phyloP scores from a whole-genome alignment of 2,797 vertebrate species.

The Triplophysa yarkandensis region DNA sequence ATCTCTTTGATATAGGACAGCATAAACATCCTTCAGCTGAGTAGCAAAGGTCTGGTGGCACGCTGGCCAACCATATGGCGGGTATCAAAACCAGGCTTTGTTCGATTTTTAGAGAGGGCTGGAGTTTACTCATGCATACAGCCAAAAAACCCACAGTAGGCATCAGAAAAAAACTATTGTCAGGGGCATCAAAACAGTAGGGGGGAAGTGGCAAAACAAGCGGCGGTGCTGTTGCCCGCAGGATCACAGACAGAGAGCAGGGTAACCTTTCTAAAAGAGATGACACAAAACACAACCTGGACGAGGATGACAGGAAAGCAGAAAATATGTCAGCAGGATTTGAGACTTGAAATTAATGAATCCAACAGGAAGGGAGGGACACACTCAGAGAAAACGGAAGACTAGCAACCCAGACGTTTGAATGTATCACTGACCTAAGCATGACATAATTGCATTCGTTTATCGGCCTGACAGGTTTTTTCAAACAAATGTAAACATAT shows the following conservation, averaged over 20 bases:
- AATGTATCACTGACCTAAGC: slow-evolving; percentile 3
- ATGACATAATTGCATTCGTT: slow-evolving; percentile 26
- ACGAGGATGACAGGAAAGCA: slow-evolving; percentile 20
- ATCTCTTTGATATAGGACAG: slow-evolving; percentile 62
- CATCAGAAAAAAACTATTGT: slow-evolving; percentile 10
- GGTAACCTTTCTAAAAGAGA: slow-evolving; percentile 35
- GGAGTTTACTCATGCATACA: slow-evolving; percentile 36
- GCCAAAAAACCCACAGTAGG: slow-evolving; percentile 31
- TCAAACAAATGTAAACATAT: slow-evolving; percentile 33
- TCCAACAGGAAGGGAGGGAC: slow-evolving; percentile 41
- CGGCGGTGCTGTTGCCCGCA: slow-evolving; percentile 15
- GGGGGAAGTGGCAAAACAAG: background rate
- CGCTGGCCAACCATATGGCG: slow-evolving; percentile 59
- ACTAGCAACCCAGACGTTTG: background rate
- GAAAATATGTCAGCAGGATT: slow-evolving; percentile 34
- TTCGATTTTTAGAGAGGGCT: slow-evolving; percentile 34
- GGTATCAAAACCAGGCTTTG: slow-evolving; percentile 40
- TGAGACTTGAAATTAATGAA: slow-evolving; percentile 44
- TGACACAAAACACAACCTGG: slow-evolving; percentile 42
- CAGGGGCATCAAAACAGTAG: background rate
- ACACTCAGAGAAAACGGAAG: slow-evolving; percentile 26
- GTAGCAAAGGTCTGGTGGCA: slow-evolving; percentile 54
- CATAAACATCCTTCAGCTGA: slow-evolving; percentile 55
- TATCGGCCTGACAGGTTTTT: slow-evolving; percentile 12
- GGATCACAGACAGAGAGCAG: background rate